Conservation (phyloP, 2,888 invertebrate genomes). For the Junonia oenone region DNA sequence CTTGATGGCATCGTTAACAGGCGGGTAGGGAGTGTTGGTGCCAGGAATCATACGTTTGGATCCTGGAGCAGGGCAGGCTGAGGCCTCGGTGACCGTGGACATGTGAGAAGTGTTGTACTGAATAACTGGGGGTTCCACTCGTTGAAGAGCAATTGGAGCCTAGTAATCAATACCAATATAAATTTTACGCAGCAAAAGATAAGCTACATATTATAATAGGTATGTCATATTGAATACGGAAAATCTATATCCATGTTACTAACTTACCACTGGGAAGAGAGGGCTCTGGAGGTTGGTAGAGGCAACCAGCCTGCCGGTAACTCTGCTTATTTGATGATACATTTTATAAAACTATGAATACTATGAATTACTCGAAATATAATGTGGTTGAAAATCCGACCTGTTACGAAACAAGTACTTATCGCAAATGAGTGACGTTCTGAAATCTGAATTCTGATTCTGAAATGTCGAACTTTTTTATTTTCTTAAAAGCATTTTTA, state of each 20-base stretch:
- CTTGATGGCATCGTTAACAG: slow-evolving; percentile 53
- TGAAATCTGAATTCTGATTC: not conserved
- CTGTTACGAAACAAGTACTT: slow-evolving; percentile 71
- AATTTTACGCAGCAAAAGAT: not conserved
- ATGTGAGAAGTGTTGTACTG: slow-evolving; percentile 60
- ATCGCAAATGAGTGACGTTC: not conserved
- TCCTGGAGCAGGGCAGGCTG: slow-evolving; percentile 51
- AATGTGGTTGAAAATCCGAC: slow-evolving; percentile 39
- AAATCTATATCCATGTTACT: not conserved
- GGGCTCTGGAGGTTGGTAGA: slow-evolving; percentile 63
- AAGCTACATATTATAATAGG: not conserved
- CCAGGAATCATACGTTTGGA: slow-evolving; percentile 57
- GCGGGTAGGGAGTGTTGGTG: slow-evolving; percentile 61
- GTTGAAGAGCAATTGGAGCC: slow-evolving; percentile 69
- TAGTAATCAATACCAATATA: slow-evolving; percentile 28
- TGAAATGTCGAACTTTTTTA: not conserved
- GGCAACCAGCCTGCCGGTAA: slow-evolving; percentile 64
- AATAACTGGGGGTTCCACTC: slow-evolving; percentile 61
- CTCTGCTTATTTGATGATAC: slow-evolving; percentile 69
- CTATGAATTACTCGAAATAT: not conserved
- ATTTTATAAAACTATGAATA: slow-evolving; percentile 42
- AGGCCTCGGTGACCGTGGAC: slow-evolving; percentile 58
- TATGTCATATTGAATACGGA: not conserved
- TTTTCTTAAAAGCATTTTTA: not conserved
- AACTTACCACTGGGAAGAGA: slow-evolving; percentile 69